These are phyloP conservation scores for Lepus americanus DNA, from an alignment of 2,113 vertebrate genomes.

Conservation along the genomic window DNA sequence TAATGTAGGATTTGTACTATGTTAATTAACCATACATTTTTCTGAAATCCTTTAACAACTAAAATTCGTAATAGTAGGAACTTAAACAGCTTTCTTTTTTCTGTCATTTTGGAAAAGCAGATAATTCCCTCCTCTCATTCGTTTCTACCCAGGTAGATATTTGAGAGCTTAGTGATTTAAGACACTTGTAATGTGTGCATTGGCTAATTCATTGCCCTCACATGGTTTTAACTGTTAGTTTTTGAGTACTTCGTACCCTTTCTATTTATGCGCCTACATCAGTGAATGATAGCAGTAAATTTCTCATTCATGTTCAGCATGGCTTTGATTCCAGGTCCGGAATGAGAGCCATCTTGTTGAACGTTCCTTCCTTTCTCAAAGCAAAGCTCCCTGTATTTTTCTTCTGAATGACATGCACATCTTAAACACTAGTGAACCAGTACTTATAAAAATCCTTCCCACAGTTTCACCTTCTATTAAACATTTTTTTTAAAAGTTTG, in stretches of 20 bases:
- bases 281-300: background rate
- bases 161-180: slow-evolving; percentile 31
- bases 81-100: background rate
- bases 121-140: background rate
- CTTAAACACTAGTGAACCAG: background rate
- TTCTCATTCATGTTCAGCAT: background rate
- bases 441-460: background rate
- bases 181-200: background rate
- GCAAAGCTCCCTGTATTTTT: background rate
- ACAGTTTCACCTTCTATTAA: background rate
- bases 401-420: background rate
- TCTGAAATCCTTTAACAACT: slow-evolving; percentile 53
- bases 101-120: slow-evolving; percentile 16
- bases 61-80: slow-evolving; percentile 39
- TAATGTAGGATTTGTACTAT: slow-evolving; percentile 71
- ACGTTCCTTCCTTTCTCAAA: background rate
- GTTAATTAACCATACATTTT: slow-evolving; percentile 77
- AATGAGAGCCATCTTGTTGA: background rate
- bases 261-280: background rate
- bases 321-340: background rate
- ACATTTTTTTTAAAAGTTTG: background rate
- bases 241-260: background rate
- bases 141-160: slow-evolving; percentile 11
- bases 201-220: background rate
- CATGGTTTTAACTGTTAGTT: background rate